Evolutionary conservation across 2,888 invertebrate genomes (phyloP), one percentile per base, ranked within the genome.

Genomic region (Chloroclysta siterata): DNA sequence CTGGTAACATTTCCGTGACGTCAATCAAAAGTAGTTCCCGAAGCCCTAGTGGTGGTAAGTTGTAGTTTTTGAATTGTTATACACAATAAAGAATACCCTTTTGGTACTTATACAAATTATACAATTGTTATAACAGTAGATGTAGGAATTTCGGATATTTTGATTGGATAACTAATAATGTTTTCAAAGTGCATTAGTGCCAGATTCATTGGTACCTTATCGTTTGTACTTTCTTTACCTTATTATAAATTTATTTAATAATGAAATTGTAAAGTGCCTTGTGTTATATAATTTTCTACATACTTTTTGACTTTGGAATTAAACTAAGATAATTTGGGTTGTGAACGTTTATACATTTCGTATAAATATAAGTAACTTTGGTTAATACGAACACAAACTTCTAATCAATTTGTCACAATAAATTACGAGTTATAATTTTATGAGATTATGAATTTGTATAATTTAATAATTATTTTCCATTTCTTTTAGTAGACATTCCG

Each of bases 1-100:
- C 92, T 5, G 91, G 90, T 0, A 93, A 93, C 57, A 89, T 93
- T 61, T 94, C 95, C 4, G 94, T 95, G 0, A 95, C 95, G n/a
- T 95, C 95, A 0, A 95, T 95, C 52, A 93, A 94, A 69, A 94
- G 88, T 73, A 94, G 94, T 74, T 95, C 95, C 13, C 92, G 83
- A 74, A 93, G 91, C 77, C 93, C 93, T 0, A 93, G 93, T 65
- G 93, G 93, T 14, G 93, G 93, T 15, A 88, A 87, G 76, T 71
- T 88, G 41, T 65, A 65, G 54, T 39, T 28, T 53, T 48, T 50
- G 8, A n/a, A 36, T 33, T 58, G 42, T 56, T 55, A 61, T 15
- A 58, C 52, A 8, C 6, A 55, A 53, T 50, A 46, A 57, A 57
- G 61, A 58, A 68, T 73, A 68, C 68, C 68, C 17, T 61, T 67